These are phyloP conservation scores for Prochilodus magdalenae DNA, from an alignment of 2,113 vertebrate genomes.

Conservation along the genomic window DNA sequence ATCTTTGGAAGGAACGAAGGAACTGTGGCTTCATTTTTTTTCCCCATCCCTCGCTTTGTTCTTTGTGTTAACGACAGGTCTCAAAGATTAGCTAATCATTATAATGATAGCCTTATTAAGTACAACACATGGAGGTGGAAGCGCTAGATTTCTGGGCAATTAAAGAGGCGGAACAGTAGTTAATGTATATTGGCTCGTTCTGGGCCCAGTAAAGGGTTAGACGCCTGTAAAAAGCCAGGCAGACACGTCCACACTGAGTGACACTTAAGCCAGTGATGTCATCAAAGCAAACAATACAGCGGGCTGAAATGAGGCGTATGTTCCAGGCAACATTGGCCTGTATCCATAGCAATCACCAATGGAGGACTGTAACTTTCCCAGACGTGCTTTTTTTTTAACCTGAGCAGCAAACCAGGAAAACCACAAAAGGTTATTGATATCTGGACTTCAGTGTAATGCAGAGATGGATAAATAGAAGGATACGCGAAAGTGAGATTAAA, in stretches of 20 bases:
- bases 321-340: constrained; percentile 17
- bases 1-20: constrained; percentile 42
- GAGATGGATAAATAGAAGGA: constrained; percentile 5
- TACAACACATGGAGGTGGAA: constrained; percentile 44
- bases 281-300: constrained; percentile 23
- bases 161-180: constrained; percentile 37
- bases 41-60: constrained; percentile 52
- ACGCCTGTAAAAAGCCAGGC: constrained; percentile 15
- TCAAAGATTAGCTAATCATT: constrained; percentile 64
- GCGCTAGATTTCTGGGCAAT: constrained; percentile 35
- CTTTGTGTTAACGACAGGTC: constrained; percentile 53
- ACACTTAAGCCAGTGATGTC: constrained; percentile 28
- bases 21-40: constrained; percentile 39
- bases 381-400: background rate
- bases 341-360: constrained; percentile 25
- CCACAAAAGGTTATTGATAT: constrained; percentile 17
- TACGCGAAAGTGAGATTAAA: background rate
- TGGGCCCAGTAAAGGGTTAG: constrained; percentile 14
- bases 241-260: constrained; percentile 14
- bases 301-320: constrained; percentile 13
- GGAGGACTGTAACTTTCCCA: constrained; percentile 32
- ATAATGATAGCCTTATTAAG: constrained; percentile 62
- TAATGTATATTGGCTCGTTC: constrained; percentile 48
- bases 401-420: constrained; percentile 10
- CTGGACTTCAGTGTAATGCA: background rate